Percentiles rank a stretch among this genome's conserved stretches.
phyloP scores from a whole-genome alignment of 1,140 invertebrate species.

The Euura saliciscinereae region DNA sequence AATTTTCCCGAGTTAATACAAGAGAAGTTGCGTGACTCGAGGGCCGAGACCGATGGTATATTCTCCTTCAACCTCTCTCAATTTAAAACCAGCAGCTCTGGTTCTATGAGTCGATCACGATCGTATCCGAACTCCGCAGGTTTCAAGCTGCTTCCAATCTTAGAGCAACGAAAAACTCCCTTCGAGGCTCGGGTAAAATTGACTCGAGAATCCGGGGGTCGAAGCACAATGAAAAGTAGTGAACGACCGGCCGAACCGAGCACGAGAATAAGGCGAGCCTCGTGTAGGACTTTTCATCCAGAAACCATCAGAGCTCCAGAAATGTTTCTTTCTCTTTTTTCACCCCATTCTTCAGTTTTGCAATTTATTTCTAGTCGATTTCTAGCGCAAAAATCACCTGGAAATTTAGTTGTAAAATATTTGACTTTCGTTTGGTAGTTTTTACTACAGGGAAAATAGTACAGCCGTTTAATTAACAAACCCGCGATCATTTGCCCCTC shows the following conservation, averaged over 20 bases:
- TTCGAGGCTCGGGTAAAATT: background rate
- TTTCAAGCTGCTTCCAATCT: background rate
- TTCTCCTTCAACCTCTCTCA: too few relatives aligned
- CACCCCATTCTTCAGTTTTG: background rate
- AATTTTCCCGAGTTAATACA: background rate
- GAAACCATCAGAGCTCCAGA: background rate
- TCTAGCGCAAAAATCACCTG: too few relatives aligned
- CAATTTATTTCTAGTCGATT: background rate
- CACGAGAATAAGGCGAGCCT: background rate
- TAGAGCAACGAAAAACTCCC: background rate
- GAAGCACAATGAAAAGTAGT: slow-evolving; percentile 1
- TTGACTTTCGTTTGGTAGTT: too few relatives aligned
- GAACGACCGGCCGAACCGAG: background rate
- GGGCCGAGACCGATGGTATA: too few relatives aligned
- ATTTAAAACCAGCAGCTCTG: background rate
- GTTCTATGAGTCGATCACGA: background rate
- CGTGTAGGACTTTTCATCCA: background rate
- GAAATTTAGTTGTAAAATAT: too few relatives aligned
- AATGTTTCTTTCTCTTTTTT: background rate
- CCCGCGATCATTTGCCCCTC: too few relatives aligned
- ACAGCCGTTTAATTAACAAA: too few relatives aligned
- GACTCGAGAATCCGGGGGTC: background rate
- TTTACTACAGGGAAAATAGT: too few relatives aligned
- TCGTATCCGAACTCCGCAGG: background rate
- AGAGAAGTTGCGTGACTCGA: too few relatives aligned